A percentile compares a stretch with the other conserved stretches of the same genome.
phyloP scores from a whole-genome alignment of 2,113 vertebrate genomes.

The Psilopogon haemacephalus region DNA sequence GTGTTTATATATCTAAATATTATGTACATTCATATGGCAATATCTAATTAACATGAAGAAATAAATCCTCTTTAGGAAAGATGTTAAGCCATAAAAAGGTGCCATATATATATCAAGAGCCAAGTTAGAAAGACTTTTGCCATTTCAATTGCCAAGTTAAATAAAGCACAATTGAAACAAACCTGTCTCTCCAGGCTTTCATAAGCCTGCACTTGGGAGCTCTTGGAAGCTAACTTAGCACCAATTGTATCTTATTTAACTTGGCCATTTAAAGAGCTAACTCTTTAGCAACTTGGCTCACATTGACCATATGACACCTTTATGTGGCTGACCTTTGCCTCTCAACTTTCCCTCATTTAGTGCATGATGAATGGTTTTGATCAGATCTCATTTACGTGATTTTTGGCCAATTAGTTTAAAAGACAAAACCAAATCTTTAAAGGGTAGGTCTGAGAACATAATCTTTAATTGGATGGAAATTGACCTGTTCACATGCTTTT shows the following conservation, averaged over 20 bases:
- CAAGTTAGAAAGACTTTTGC: conserved; percentile 68
- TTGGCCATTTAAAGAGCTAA: conserved; percentile 61
- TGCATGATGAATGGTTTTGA: neutral
- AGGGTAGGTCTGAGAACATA: conserved; percentile 26
- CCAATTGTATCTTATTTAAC: conserved; percentile 70
- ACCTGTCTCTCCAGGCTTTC: conserved; percentile 53
- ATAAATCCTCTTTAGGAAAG: conserved; percentile 46
- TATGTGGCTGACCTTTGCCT: conserved; percentile 34
- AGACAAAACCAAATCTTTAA: conserved; percentile 51
- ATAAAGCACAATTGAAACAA: conserved; percentile 57
- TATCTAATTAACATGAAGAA: conserved; percentile 57
- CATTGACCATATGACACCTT: conserved; percentile 65
- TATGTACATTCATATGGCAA: conserved; percentile 24
- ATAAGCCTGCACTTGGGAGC: conserved; percentile 56
- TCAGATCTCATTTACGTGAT: conserved; percentile 30
- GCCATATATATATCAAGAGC: conserved; percentile 61
- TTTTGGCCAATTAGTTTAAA: conserved; percentile 60
- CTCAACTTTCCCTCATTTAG: conserved; percentile 29
- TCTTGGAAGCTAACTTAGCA: conserved; percentile 65
- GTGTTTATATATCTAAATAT: neutral
- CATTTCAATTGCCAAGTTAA: conserved; percentile 71
- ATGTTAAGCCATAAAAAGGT: conserved; percentile 59
- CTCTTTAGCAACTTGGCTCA: conserved; percentile 70
- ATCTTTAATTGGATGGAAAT: conserved; percentile 39
- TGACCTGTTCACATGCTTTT: conserved; percentile 16